These are phyloP conservation scores for Fistularia tabacaria DNA, from an alignment of 2,797 vertebrate genomes.

Conservation along the genomic window DNA sequence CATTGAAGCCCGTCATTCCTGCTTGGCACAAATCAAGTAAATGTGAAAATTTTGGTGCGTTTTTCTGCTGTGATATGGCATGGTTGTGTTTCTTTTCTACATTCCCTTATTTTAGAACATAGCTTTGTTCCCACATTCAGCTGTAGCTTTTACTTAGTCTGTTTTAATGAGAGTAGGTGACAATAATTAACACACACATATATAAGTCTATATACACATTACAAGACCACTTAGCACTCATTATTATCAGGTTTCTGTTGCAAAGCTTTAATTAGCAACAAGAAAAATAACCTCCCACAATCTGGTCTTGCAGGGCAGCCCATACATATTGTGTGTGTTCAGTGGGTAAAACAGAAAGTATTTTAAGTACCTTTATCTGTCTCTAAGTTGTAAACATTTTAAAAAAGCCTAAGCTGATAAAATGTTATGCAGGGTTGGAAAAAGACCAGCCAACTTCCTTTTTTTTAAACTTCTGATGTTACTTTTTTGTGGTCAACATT, in stretches of 20 bases:
- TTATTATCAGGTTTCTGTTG: conserved; percentile 32
- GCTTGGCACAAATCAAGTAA: conserved; percentile 17
- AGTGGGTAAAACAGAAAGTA: not conserved
- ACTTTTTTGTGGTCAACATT: conserved; percentile 37
- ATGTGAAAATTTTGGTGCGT: conserved; percentile 17
- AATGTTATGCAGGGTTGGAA: conserved; percentile 10
- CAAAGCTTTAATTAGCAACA: conserved; percentile 9
- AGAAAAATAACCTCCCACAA: conserved; percentile 11
- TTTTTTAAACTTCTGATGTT: conserved; percentile 31
- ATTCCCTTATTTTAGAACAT: conserved; percentile 19
- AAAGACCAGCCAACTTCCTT: conserved; percentile 17
- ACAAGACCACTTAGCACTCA: conserved; percentile 19
- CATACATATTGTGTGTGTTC: conserved; percentile 5
- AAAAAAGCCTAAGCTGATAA: conserved; percentile 5
- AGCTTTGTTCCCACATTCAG: conserved; percentile 14
- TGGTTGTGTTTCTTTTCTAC: conserved; percentile 26
- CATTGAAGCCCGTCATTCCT: conserved; percentile 42
- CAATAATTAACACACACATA: conserved; percentile 22
- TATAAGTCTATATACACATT: conserved; percentile 21
- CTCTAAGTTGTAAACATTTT: not conserved
- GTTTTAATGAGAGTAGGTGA: conserved; percentile 23
- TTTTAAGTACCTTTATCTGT: conserved; percentile 1
- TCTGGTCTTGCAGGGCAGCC: conserved; percentile 8
- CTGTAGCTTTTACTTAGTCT: conserved; percentile 18
- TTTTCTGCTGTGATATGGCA: conserved; percentile 47